Evolutionary conservation across 2,797 vertebrate genomes (phyloP), one percentile per base, ranked within the genome.

Genomic region (Acanthurus leucopareius): DNA sequence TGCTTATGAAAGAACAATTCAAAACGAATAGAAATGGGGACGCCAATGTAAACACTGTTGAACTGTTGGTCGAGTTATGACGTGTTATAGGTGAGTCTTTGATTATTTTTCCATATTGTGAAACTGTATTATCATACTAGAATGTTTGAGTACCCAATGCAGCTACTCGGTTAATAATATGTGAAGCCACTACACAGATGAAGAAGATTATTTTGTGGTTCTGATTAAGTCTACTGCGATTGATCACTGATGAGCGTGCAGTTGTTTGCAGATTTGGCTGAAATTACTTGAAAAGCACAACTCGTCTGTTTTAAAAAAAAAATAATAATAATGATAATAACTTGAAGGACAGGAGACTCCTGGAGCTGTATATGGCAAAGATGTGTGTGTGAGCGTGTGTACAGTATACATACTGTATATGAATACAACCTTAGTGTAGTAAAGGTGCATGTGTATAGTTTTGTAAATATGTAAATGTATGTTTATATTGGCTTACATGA

Each of bases 391-490:
- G 72, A 57, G 62, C 75, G 65, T 83, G 61, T 88, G 67, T 82
- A 86, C 47, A 88, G 65, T 85, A 86, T 86, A 89, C 76, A 89
- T 85, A 47, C 45, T 15, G 45, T 47, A 83, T 79, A 89, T 88
- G 84, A 91, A 90, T 86, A 90, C 82, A 85, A 88, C 48, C 82
- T 92, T 67, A 65, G 62, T 91, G 90, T 93, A 88, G 91, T 91
- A 89, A 89, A 88, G 88, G 90, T 94, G 94, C 93, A 94, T 95
- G 94, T 94, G 92, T 93, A 95, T 93, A 95, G 90, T 91, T 93
- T 72, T 95, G 93, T 94, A 94, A 91, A 94, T 94, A 94, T 94
- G 94, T 95, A 95, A 91, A 94, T 92, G 86, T 92, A 72, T 94
- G 93, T 95, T 93, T 95, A 94, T 96, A 95, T 93, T 86, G 65